Percentiles rank a stretch among this genome's conserved stretches.
phyloP scores from a whole-genome alignment of 2,797 vertebrate genomes.

The Cichlasoma orientale region DNA sequence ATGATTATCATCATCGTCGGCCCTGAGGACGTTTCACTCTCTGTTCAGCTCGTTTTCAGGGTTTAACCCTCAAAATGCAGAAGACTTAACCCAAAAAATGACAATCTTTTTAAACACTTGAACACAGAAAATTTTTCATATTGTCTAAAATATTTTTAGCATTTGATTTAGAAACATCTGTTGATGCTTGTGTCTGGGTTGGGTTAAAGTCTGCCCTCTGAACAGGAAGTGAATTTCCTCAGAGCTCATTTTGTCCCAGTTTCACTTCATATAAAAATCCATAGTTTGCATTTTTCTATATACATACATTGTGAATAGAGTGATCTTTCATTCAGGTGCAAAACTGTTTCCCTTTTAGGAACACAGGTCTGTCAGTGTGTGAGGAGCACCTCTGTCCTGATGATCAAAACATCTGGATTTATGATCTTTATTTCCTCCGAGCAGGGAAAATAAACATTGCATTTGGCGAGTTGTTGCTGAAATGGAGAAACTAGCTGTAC shows the following conservation, averaged over 20 bases:
- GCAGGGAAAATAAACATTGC: too few species aligned
- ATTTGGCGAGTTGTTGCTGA: too few species aligned
- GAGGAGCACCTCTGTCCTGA: not conserved
- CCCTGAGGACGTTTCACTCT: constrained; percentile 6
- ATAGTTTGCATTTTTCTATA: constrained; percentile 39
- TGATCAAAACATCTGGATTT: not conserved
- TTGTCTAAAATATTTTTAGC: not conserved
- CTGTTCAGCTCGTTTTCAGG: constrained; percentile 9
- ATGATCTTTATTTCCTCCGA: not conserved
- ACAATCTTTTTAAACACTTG: fast-evolving
- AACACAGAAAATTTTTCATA: not conserved
- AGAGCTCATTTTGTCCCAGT: constrained; percentile 1
- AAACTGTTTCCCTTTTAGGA: not conserved
- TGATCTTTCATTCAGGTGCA: constrained; percentile 6
- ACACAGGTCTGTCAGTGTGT: not conserved
- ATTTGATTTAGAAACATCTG: not conserved
- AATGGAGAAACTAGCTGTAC: too few species aligned
- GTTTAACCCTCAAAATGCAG: not conserved
- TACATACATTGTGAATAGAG: constrained; percentile 46
- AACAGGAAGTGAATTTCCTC: constrained; percentile 29
- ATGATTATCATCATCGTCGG: constrained; percentile 37
- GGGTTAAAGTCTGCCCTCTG: not conserved
- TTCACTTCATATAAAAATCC: constrained; percentile 34
- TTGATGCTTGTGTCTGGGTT: not conserved
- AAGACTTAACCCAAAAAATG: not conserved